A percentile compares a stretch with the other conserved stretches of the same genome.
phyloP scores from a whole-genome alignment of 2,888 invertebrate genomes.

The Agrotis segetum region DNA sequence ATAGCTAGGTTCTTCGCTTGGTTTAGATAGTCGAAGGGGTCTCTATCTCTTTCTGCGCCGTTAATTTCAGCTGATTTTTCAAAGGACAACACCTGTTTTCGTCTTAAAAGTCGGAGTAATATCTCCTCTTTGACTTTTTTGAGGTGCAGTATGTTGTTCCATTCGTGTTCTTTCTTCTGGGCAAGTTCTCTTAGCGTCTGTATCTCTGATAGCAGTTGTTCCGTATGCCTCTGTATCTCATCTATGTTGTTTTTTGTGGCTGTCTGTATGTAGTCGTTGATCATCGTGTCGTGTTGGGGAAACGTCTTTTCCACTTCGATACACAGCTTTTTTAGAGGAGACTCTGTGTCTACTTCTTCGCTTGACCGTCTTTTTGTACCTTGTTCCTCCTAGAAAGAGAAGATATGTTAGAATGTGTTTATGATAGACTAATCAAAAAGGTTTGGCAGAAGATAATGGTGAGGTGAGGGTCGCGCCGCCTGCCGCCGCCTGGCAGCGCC shows the following conservation, averaged over 20 bases:
- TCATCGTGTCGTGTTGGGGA: conserved; percentile 91
- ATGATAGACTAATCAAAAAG: not conserved
- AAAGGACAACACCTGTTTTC: conserved; percentile 92
- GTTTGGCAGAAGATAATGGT: not conserved
- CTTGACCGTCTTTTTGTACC: conserved; percentile 82
- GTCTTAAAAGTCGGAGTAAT: conserved; percentile 93
- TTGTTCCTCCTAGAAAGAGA: conserved; percentile 81
- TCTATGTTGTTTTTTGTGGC: conserved; percentile 92
- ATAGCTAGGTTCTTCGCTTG: conserved; percentile 86
- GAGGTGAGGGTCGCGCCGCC: not conserved
- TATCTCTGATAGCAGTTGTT: conserved; percentile 92
- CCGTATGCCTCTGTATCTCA: conserved; percentile 92
- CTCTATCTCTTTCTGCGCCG: conserved; percentile 78
- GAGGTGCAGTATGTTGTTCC: conserved; percentile 95
- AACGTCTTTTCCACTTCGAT: conserved; percentile 89
- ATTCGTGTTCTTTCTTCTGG: conserved; percentile 95
- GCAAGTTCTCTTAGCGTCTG: conserved; percentile 94
- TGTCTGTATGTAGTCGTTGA: conserved; percentile 92
- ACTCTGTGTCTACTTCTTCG: conserved; percentile 85
- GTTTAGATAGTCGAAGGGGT: conserved; percentile 86
- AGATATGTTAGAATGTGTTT: conserved; percentile 15
- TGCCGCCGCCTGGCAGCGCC: too few species aligned
- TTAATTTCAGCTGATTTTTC: conserved; percentile 85
- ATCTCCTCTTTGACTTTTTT: conserved; percentile 97
- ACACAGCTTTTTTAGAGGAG: conserved; percentile 87